Conservation (phyloP, 53 echinoderm and acorn worm genomes). For the Holothuria scabra region DNA sequence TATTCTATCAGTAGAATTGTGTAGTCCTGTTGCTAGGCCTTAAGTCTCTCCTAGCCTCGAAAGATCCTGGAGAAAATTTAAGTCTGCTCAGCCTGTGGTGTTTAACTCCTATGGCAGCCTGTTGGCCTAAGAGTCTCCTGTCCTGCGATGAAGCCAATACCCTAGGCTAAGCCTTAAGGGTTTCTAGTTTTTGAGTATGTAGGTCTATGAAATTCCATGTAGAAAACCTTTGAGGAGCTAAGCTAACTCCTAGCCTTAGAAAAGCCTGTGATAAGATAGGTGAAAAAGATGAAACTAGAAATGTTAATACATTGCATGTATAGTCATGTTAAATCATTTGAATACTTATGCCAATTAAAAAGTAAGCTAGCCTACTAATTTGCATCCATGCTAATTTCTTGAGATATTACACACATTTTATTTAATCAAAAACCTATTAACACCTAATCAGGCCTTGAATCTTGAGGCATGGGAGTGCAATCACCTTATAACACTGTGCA, state of each 20-base stretch:
- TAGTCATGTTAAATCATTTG: background rate
- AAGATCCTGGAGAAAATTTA: too few species aligned
- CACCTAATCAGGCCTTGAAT: too few species aligned
- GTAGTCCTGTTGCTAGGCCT: too few species aligned
- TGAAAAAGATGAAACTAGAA: background rate
- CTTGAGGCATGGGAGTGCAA: too few species aligned
- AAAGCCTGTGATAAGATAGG: conserved; percentile 40
- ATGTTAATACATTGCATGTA: background rate
- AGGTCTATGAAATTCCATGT: conserved; percentile 14
- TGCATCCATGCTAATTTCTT: too few species aligned
- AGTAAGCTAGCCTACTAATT: too few species aligned
- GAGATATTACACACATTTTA: too few species aligned
- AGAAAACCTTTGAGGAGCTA: conserved; percentile 29
- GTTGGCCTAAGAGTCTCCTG: conserved; percentile 19
- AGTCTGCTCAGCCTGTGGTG: background rate
- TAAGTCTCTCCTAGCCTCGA: too few species aligned
- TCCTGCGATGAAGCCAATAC: background rate
- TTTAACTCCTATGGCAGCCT: conserved; percentile 4
- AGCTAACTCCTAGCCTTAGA: conserved; percentile 25
- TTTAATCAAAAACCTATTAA: too few species aligned
- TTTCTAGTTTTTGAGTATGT: conserved; percentile 22
- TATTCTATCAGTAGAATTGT: too few species aligned
- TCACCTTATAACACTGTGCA: too few species aligned
- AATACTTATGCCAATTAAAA: too few species aligned
- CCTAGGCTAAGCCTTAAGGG: conserved; percentile 33